Base-by-base conservation (phyloP, 2,797 vertebrate species). In the Pempheris klunzingeri region DNA sequence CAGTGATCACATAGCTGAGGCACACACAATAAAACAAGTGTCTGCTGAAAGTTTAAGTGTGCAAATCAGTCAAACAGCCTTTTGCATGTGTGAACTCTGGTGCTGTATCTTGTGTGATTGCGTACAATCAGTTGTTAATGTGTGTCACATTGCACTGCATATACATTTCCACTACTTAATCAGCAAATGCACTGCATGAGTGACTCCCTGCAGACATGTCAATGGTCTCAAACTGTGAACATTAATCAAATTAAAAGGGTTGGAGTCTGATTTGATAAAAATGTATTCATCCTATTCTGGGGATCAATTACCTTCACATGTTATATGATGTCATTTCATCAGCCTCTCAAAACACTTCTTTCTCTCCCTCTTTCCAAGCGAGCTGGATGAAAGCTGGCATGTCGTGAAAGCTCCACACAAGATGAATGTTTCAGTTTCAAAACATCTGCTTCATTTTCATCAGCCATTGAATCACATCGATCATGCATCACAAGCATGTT, bases 371-470 rank as follows among this genome's bases (percentile, higher is more conserved):
- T 72, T 63, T 64, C 64, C 32, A 2, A 63, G 58, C 32, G 3
- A 72, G 70, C 57, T 1, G 60, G 66, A 83, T 87, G 55, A 90
- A 90, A 86, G 83, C 78, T 80, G 87, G 85, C 83, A 28, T 57
- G 67, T 75, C n/a, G 50, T 20, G 62, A 71, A 84, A 60, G 61
- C 77, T 74, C 34, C 26, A 86, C 90, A 80, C 75, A 85, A 89
- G 94, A 94, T 80, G 79, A 92, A 93, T 91, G 91, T 82, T 87
- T 80, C 34, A 3, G 59, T 85, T 89, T 73, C 65, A 62, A 91
- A 93, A 92, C 93, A 93, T 93, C 93, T 93, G 92, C 86, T 92
- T 89, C 61, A 78, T 94, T 94, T 93, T 91, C 91, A 90, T 89
- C 88, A 90, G 86, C 87, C 84, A 17, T 74, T 84, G 88, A 87